phyloP scores from a whole-genome alignment of 2,113 vertebrate genomes.

The Dipodomys merriami region DNA sequence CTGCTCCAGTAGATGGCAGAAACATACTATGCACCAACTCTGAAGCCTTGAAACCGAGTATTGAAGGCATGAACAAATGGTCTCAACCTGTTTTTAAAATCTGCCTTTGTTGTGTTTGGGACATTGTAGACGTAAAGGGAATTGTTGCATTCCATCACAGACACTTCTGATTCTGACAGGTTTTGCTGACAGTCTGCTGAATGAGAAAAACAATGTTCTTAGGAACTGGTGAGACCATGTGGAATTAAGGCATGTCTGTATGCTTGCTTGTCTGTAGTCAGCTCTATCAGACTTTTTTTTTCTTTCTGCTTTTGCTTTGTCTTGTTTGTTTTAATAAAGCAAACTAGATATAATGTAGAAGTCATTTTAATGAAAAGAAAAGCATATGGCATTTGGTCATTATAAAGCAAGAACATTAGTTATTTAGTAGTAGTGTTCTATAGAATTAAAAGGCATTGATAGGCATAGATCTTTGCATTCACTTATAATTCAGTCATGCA shows the following conservation, averaged over 20 bases:
- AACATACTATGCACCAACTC: slow-evolving; percentile 44
- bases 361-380: slow-evolving; percentile 73
- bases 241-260: slow-evolving; percentile 61
- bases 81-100: slow-evolving; percentile 74
- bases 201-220: background rate
- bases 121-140: slow-evolving; percentile 60
- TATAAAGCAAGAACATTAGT: slow-evolving; percentile 46
- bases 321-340: slow-evolving; percentile 59
- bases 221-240: slow-evolving; percentile 44
- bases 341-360: slow-evolving; percentile 65
- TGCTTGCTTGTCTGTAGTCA: slow-evolving; percentile 77
- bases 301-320: background rate
- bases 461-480: slow-evolving; percentile 52
- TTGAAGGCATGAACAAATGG: slow-evolving; percentile 50
- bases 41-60: background rate
- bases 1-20: slow-evolving; percentile 85
- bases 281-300: slow-evolving; percentile 27
- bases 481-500: slow-evolving; percentile 47
- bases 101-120: slow-evolving; percentile 68
- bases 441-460: slow-evolving; percentile 56
- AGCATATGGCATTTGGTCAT: slow-evolving; percentile 58
- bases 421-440: slow-evolving; percentile 48
- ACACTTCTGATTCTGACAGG: slow-evolving; percentile 43
- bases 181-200: slow-evolving; percentile 39
- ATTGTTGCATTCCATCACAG: slow-evolving; percentile 55